Percentiles rank a stretch among this genome's conserved stretches.
These are phyloP conservation scores for Cephalopholis sonnerati DNA, from an alignment of 2,113 vertebrate species.

Conservation along the genomic window DNA sequence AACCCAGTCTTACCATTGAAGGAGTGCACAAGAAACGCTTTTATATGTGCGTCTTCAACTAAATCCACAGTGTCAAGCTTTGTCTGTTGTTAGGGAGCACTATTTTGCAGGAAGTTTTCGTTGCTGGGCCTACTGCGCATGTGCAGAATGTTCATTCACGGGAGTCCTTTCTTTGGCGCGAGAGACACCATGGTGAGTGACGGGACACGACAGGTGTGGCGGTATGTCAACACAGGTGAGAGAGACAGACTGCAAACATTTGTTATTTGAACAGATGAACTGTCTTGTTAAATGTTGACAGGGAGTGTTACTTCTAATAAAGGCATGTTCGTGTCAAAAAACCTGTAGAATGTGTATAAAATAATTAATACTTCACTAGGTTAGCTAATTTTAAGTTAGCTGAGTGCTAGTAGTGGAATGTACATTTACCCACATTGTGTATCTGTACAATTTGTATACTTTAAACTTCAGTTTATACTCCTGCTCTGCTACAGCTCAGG, in stretches of 20 bases:
- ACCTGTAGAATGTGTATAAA: not conserved
- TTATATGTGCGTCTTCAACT: constrained; percentile 48
- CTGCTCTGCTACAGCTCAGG: not conserved
- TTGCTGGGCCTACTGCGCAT: constrained; percentile 61
- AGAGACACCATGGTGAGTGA: not conserved
- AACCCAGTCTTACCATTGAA: constrained; percentile 79
- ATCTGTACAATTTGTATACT: too few species aligned
- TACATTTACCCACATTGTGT: too few species aligned
- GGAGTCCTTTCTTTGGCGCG: not conserved
- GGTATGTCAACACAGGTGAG: constrained; percentile 39
- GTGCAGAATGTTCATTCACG: constrained; percentile 31
- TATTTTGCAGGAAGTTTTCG: constrained; percentile 83
- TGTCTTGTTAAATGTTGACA: not conserved
- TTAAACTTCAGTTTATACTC: not conserved
- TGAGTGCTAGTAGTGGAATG: not conserved
- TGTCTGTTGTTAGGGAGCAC: constrained; percentile 85
- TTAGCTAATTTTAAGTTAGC: not conserved
- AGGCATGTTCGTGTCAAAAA: not conserved
- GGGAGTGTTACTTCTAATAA: too few species aligned
- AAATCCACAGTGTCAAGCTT: constrained; percentile 74
- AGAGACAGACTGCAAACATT: not conserved
- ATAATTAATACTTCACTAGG: too few species aligned
- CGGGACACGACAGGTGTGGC: constrained; percentile 51
- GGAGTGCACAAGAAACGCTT: constrained; percentile 26
- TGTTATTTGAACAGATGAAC: constrained; percentile 29